phyloP scores from a whole-genome alignment of 2,113 vertebrate genomes.

The Lonchura striata region DNA sequence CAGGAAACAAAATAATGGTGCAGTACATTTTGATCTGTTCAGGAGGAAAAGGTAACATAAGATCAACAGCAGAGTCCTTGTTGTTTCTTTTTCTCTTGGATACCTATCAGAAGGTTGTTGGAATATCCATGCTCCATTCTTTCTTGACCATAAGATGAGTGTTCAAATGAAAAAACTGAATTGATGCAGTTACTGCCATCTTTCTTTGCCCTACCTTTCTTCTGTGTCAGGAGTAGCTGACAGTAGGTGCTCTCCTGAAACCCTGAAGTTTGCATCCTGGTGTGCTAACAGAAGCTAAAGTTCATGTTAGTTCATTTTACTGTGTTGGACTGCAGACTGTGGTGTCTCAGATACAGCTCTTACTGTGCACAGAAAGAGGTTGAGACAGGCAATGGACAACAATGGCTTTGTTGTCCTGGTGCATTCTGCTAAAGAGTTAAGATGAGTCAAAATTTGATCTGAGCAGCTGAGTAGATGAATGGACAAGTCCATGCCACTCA shows the following conservation, averaged over 20 bases:
- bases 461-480: not conserved
- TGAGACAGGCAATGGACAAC: not conserved
- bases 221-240: not conserved
- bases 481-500: not conserved
- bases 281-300: not conserved
- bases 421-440: not conserved
- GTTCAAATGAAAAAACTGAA: not conserved
- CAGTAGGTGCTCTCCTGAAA: not conserved
- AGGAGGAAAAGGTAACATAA: not conserved
- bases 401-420: not conserved
- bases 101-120: not conserved
- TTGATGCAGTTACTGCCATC: not conserved
- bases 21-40: not conserved
- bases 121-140: not conserved
- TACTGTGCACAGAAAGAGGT: not conserved
- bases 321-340: not conserved
- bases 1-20: not conserved
- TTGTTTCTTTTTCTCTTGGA: not conserved
- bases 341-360: not conserved
- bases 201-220: not conserved
- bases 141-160: not conserved
- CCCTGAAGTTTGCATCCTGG: not conserved
- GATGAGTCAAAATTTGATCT: not conserved
- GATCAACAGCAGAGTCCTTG: not conserved
- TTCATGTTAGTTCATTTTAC: not conserved